These are phyloP conservation scores for Phoebastria nigripes DNA, from an alignment of 2,797 vertebrate genomes.

Conservation along the genomic window DNA sequence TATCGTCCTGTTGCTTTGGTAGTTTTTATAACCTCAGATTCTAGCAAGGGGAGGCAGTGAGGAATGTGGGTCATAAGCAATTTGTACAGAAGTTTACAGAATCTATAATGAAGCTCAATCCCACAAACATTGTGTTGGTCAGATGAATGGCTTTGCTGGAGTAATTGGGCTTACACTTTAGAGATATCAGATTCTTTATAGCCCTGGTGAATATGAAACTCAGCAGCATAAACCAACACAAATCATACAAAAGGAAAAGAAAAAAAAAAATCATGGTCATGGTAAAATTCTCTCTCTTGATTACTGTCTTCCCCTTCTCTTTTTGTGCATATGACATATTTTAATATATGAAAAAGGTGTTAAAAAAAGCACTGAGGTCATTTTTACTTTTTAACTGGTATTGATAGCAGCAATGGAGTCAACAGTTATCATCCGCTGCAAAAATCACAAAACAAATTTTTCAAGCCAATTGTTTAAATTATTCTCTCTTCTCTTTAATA, in stretches of 20 bases:
- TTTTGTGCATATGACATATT: not conserved
- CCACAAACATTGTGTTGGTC: not conserved
- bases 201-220: not conserved
- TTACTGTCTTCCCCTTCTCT: not conserved
- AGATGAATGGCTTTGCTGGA: not conserved
- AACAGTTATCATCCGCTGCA: rapidly evolving
- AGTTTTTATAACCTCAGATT: not conserved
- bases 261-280: not conserved
- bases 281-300: not conserved
- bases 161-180: not conserved
- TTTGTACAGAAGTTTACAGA: not conserved
- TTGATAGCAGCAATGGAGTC: not conserved
- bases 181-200: not conserved
- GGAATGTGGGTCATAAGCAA: not conserved
- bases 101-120: not conserved
- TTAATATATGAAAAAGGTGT: not conserved
- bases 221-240: not conserved
- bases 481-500: not conserved
- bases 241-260: not conserved
- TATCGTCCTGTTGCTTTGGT: not conserved
- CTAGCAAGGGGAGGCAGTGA: not conserved
- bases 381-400: not conserved
- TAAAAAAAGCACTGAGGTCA: not conserved
- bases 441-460: not conserved
- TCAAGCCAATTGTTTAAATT: not conserved